A percentile compares a stretch with the other conserved stretches of the same genome.
These are phyloP conservation scores for Phycodurus eques DNA, from an alignment of 2,113 vertebrate species.

Conservation along the genomic window DNA sequence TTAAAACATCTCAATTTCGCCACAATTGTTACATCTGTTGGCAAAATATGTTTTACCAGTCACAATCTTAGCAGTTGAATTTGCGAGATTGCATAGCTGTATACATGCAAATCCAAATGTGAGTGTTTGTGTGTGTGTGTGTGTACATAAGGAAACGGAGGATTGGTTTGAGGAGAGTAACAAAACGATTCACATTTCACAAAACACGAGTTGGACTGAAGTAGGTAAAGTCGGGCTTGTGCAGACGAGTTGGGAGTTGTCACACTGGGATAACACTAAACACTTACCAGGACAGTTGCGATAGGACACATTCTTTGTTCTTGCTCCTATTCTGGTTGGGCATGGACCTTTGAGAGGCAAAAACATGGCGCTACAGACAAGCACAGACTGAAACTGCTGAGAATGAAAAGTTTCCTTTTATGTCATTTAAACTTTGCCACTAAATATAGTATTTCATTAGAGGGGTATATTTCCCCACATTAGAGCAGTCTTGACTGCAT, in stretches of 20 bases:
- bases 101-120: background rate
- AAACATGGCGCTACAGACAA: conserved; percentile 69
- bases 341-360: conserved; percentile 75
- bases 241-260: conserved; percentile 38
- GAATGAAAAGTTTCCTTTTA: conserved; percentile 37
- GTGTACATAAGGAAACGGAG: conserved; percentile 22
- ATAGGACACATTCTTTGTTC: conserved; percentile 73
- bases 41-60: background rate
- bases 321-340: conserved; percentile 71
- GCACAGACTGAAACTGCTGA: conserved; percentile 49
- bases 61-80: background rate
- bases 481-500: conserved; percentile 26
- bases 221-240: conserved; percentile 53
- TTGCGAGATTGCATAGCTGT: background rate
- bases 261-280: conserved; percentile 62
- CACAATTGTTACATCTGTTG: background rate
- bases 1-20: background rate
- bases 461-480: conserved; percentile 24
- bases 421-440: conserved; percentile 24
- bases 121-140: background rate
- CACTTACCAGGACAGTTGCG: conserved; percentile 73
- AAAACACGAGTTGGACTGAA: conserved; percentile 41
- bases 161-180: conserved; percentile 40
- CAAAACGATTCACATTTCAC: conserved; percentile 28
- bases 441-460: conserved; percentile 33